Evolutionary conservation across 2,113 vertebrate genomes (phyloP).

Genomic region (Fulica atra): DNA sequence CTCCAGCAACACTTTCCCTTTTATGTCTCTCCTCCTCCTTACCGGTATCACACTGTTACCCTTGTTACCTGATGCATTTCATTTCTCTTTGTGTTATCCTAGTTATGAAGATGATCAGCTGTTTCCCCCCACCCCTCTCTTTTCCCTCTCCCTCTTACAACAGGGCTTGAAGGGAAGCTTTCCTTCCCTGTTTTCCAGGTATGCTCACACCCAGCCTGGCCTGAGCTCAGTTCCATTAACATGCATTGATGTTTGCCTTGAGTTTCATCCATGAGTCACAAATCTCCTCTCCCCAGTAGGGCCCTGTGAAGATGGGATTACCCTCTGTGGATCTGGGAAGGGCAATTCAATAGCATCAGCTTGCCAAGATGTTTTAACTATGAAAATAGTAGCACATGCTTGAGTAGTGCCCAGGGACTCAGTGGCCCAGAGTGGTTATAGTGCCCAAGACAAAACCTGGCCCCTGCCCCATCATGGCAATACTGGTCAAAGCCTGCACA

Average conservation of each 20-base stretch:
- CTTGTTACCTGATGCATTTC: background rate
- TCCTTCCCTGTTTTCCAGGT: background rate
- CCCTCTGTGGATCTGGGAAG: background rate
- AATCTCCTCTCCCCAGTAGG: background rate
- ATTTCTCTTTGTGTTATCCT: background rate
- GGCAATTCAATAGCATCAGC: background rate
- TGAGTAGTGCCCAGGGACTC: background rate
- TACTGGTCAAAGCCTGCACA: background rate
- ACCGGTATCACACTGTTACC: background rate
- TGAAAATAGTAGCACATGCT: background rate
- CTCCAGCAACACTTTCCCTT: background rate
- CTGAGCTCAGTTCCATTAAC: background rate
- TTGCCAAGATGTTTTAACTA: background rate
- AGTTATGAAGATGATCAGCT: background rate
- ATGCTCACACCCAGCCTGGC: fast-evolving
- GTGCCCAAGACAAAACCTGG: background rate
- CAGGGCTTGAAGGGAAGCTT: background rate
- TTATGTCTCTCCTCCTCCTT: background rate
- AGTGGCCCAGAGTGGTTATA: background rate
- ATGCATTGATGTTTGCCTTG: background rate
- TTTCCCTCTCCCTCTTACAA: background rate
- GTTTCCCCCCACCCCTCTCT: background rate
- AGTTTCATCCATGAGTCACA: background rate
- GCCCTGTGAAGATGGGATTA: background rate
- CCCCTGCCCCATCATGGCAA: background rate